A percentile compares a stretch with the other conserved stretches of the same genome.
Evolutionary conservation across 64 coral and sea anemone species (phyloP).

Genomic region (Stylophora pistillata): DNA sequence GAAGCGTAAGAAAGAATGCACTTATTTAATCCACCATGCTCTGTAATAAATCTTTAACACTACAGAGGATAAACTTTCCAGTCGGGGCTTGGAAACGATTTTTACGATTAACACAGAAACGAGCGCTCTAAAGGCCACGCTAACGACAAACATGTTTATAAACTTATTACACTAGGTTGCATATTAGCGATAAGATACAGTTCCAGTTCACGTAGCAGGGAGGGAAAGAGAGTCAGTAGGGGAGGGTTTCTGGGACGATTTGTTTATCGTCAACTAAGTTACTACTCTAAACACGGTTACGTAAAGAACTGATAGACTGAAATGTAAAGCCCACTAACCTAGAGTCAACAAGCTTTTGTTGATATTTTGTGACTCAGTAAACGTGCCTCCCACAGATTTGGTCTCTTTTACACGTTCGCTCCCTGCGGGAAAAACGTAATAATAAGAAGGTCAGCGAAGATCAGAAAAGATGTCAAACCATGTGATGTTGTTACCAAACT

Average conservation of each 20-base stretch:
- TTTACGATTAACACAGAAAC: background rate
- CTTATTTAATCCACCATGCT: background rate
- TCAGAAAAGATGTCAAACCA: background rate
- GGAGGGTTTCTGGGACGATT: background rate
- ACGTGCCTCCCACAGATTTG: constrained; percentile 80
- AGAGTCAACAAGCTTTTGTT: constrained; percentile 96
- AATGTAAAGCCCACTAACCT: constrained; percentile 47
- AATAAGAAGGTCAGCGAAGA: background rate
- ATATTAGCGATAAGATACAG: no score
- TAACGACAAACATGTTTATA: no score
- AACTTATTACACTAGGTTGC: no score
- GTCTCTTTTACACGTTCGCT: constrained; percentile 98
- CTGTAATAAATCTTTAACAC: background rate
- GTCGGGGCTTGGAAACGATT: background rate
- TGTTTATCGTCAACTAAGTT: background rate
- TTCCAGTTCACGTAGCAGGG: no score
- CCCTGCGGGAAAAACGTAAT: constrained; percentile 27
- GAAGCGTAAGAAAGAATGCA: background rate
- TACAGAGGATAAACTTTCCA: background rate
- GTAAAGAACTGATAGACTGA: no score
- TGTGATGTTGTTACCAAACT: background rate
- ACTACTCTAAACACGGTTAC: background rate
- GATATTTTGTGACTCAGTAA: constrained; percentile 97
- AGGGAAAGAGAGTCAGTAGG: no score
- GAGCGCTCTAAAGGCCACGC: no score